These are phyloP conservation scores for Cryptocheilus praepositus DNA, from an alignment of 2,888 invertebrate genomes.

Conservation along the genomic window DNA sequence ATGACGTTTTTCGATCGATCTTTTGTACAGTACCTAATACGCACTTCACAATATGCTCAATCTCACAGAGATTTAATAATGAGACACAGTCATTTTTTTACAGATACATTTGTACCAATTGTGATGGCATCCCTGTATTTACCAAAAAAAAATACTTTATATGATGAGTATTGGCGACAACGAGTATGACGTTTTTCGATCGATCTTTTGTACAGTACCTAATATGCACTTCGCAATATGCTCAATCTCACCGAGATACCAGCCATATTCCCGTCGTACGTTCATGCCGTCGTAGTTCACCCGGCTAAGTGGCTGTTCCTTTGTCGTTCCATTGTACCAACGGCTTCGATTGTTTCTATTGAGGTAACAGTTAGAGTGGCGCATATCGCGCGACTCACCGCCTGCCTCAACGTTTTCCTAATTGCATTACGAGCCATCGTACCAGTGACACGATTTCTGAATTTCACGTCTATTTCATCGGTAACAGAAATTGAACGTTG, in stretches of 20 bases:
- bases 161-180: too few species aligned
- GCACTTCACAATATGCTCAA: not conserved
- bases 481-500: not conserved
- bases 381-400: conserved; percentile 2
- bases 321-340: conserved; percentile 49
- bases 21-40: too few species aligned
- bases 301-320: conserved; percentile 52
- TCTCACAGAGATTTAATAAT: too few species aligned
- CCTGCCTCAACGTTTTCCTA: conserved; percentile 36
- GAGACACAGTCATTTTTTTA: too few species aligned
- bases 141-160: too few species aligned
- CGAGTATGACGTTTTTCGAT: too few species aligned
- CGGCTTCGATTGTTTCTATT: conserved; percentile 52
- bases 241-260: conserved; percentile 42
- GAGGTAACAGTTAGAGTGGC: conserved; percentile 2
- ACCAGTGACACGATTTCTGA: conserved; percentile 19
- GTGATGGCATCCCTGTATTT: too few species aligned
- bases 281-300: conserved; percentile 23
- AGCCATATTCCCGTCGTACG: conserved; percentile 21
- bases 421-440: conserved; percentile 33
- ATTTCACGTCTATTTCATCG: not conserved
- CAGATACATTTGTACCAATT: too few species aligned
- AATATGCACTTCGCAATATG: conserved; percentile 32
- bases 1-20: too few species aligned
- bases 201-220: conserved; percentile 6